Conservation (phyloP, 2,888 invertebrate species). For the Laspeyria flexula region DNA sequence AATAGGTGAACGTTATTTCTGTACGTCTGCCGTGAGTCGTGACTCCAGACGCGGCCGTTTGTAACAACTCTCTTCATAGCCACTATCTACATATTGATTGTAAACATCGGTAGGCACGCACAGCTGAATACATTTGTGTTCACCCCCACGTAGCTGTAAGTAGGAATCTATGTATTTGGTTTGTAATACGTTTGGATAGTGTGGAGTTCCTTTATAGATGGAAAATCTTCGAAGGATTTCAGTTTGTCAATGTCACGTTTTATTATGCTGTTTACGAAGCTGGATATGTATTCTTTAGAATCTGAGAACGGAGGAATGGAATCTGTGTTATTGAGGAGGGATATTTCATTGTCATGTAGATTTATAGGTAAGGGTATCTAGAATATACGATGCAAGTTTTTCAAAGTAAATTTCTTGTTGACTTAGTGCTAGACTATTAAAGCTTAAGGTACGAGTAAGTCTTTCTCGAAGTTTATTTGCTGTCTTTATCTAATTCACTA, state of each 20-base stretch:
- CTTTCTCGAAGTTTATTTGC: no score
- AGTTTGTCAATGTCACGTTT: background rate
- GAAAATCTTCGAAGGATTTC: background rate
- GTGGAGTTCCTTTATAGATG: background rate
- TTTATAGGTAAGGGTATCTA: no score
- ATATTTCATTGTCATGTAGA: no score
- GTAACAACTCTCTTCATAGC: slow-evolving; percentile 35
- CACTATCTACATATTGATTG: slow-evolving; percentile 45
- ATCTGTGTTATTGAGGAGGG: no score
- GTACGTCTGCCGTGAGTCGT: slow-evolving; percentile 61
- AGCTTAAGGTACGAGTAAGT: no score
- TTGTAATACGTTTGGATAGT: slow-evolving; percentile 5
- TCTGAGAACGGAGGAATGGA: no score
- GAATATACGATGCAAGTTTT: no score
- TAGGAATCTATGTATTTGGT: slow-evolving; percentile 15
- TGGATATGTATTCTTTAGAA: no score
- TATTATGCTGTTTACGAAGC: background rate
- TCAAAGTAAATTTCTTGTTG: no score
- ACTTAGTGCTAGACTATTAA: no score
- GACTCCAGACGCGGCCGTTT: slow-evolving; percentile 57
- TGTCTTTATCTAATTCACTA: no score
- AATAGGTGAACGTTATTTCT: slow-evolving; percentile 81
- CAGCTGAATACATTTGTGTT: slow-evolving; percentile 27
- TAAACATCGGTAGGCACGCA: slow-evolving; percentile 34
- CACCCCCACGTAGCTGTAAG: slow-evolving; percentile 5